phyloP scores from a whole-genome alignment of 1,140 invertebrate species.

The Temnothorax curvispinosus region DNA sequence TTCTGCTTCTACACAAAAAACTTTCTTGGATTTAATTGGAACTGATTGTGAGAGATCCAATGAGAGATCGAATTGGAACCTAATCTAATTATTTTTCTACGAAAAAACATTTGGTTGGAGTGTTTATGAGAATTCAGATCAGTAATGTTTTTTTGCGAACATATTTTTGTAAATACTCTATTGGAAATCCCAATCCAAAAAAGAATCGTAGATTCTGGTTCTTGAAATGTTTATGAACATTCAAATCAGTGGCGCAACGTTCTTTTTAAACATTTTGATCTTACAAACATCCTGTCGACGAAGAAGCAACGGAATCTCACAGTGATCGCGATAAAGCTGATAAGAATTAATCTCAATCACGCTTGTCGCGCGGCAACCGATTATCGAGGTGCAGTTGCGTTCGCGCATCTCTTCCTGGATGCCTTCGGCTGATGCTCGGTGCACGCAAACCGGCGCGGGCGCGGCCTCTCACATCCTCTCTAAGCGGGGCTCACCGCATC shows the following conservation, averaged over 20 bases:
- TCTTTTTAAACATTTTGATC: neutral
- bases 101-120: neutral
- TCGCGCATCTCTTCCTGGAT: neutral
- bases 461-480: neutral
- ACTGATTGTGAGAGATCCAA: neutral
- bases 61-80: neutral
- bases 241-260: neutral
- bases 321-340: no score
- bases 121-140: neutral
- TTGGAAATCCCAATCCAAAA: neutral
- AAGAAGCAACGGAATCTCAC: neutral
- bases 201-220: neutral
- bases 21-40: neutral
- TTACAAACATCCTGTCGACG: neutral
- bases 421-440: neutral
- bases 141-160: neutral
- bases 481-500: constrained; percentile 59
- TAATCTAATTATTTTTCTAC: neutral
- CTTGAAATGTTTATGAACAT: neutral
- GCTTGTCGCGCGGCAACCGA: neutral
- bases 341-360: constrained; percentile 52
- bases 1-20: neutral
- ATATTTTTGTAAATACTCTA: neutral
- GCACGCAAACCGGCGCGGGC: constrained; percentile 5
- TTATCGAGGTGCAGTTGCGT: constrained; percentile 2